Base-by-base conservation (phyloP, 1,140 invertebrate species). In the Telenomus remus region DNA sequence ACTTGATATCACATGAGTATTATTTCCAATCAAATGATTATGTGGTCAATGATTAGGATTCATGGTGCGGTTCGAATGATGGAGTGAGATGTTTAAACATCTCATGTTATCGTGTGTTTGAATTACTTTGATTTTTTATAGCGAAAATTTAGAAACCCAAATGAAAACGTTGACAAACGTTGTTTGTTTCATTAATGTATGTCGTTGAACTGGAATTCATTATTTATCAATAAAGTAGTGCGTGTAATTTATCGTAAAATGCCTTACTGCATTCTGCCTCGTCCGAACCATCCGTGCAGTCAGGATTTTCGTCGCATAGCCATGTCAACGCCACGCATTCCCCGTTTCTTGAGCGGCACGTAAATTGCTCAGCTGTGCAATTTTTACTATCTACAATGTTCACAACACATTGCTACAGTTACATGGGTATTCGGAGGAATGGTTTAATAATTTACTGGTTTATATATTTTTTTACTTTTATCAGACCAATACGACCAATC, bases 201-300 rank as follows among this genome's bases (percentile, higher is more conserved):
- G 19, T 27, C 19, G 19, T 27, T 27, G 1, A 27, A 27, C 1
- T 27, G 19, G 19, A 27, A 27, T 27, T 27, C 6, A 27, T 27
- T 27, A 27, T 27, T 1, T 3, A 27, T 27, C 19, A 27, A 27
- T 27, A 27, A 27, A 27, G 6, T 27, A 27, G 19, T 27, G 12
- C 44, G 14, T 50, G 35, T 34, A 35, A 50, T 60, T 72, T 75
- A 56, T 59, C 79, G 74, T 76, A 76, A 72, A 83, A 84, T 88
- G 66, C 49, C 94, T 95, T 95, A 96, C 95, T 96, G 92, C 95
- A 95, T 88, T 92, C 91, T 87, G 92, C 91, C 84, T 96, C 95
- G 88, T 98, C 96, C 73, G 95, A 95, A 76, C 92, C 94, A 87
- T 97, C 95, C 55, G 91, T 91, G 89, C 96, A 97, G 89, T 97